These are phyloP conservation scores for Sarcophilus harrisii DNA, from an alignment of 2,797 vertebrate genomes.

Conservation along the genomic window DNA sequence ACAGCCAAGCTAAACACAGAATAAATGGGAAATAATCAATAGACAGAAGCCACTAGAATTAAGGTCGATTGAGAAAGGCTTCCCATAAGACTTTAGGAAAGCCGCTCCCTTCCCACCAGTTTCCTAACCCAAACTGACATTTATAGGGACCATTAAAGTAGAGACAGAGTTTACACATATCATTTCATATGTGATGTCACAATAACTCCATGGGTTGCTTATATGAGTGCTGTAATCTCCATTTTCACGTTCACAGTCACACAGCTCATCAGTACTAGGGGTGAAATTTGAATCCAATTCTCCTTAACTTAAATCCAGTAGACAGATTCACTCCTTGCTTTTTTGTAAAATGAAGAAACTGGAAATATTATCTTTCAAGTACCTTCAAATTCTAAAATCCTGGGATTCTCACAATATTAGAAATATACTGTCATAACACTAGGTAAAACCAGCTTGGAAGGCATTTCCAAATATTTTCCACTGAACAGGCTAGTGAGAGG, in stretches of 20 bases:
- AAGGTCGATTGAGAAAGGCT: background rate
- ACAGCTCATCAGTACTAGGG: background rate
- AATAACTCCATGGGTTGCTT: background rate
- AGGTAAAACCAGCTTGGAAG: no score
- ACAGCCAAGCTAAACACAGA: background rate
- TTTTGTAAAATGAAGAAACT: no score
- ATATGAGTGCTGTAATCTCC: no score
- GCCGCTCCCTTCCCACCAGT: background rate
- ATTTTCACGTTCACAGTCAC: background rate
- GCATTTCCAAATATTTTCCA: no score
- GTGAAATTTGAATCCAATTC: background rate
- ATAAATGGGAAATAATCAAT: background rate
- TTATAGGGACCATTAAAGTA: background rate
- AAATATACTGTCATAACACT: no score
- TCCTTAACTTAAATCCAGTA: no score
- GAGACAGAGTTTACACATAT: background rate
- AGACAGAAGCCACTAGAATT: background rate
- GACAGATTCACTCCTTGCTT: no score
- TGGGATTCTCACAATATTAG: no score
- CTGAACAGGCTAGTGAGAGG: no score
- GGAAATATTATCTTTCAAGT: no score
- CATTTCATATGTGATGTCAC: background rate
- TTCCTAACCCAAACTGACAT: background rate
- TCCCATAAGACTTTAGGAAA: no score
- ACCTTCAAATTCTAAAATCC: no score